Conservation (phyloP, 1,140 invertebrate species). For the Phymastichus coffea region DNA sequence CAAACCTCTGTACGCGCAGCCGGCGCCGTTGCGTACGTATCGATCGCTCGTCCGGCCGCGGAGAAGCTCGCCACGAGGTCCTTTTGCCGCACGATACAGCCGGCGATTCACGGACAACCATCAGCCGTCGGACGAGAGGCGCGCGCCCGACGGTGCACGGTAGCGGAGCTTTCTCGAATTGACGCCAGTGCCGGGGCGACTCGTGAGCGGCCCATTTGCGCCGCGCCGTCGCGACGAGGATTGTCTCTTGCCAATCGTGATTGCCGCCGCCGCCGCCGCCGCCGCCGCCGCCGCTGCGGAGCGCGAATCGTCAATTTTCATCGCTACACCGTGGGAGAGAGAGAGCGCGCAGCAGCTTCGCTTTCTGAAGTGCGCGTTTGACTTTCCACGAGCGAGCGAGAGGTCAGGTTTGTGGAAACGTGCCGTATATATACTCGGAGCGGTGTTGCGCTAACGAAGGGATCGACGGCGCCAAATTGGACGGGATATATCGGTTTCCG, state of each 20-base stretch:
- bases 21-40: constrained; percentile 12
- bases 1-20: too few relatives aligned
- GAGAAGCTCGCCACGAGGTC: too few relatives aligned
- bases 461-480: constrained; percentile 18
- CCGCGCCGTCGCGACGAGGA: not conserved
- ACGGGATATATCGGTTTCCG: constrained; percentile 15
- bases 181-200: not conserved
- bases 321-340: constrained; percentile 15
- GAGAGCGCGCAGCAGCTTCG: not conserved
- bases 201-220: constrained; percentile 16
- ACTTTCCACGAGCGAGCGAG: constrained; percentile 2
- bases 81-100: too few relatives aligned
- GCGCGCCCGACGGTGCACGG: not conserved
- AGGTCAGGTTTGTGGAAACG: constrained; percentile 14
- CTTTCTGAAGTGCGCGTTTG: constrained; percentile 9
- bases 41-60: too few relatives aligned
- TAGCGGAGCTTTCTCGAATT: constrained; percentile 1
- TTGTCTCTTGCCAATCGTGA: constrained; percentile 10
- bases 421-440: too few relatives aligned
- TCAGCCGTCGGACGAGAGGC: too few relatives aligned
- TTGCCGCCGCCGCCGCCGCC: not conserved
- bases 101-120: too few relatives aligned
- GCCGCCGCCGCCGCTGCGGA: too few relatives aligned
- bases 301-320: constrained; percentile 18
- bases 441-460: constrained; percentile 15